Base-by-base conservation (phyloP, 2,888 invertebrate species). In the Molorchus minor region DNA sequence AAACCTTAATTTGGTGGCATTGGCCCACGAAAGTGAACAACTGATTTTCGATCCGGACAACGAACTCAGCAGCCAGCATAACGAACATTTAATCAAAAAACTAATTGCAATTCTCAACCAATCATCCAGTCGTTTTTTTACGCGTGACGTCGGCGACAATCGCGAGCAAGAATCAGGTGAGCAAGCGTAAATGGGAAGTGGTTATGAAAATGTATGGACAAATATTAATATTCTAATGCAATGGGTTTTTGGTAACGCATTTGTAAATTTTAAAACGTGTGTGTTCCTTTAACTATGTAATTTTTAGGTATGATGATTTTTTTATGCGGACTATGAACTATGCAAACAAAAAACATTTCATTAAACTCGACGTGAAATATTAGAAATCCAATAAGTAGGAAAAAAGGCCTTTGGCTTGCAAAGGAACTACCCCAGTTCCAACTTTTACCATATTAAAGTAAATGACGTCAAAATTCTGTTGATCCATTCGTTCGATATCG, bases 21-120 rank as follows among this genome's bases (percentile, higher is more conserved):
- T 68, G 70, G 69, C 65, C 67, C 67, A 70, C 67, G 72, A 72
- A 71, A 71, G 72, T 67, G 71, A 71, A 69, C 66, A 64, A 36
- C 21, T 51, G 17, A 52, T 41, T 41, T 41, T 41, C 52, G 52
- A 52, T 52, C 40, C 52, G 52, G 52, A 52, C 40, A 52, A 52
- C 40, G 52, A 52, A 52, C 49, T 52, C 29, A 40, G 30, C 13
- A 25, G 38, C 19, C 30, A 16, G 41, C 29, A 36, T 52, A 36
- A 52, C 25, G 52, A 52, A 41, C 40, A 41, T 52, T 52, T 52
- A 41, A 52, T 41, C 40, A 52, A 52, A 51, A 41, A 52, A 52
- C 29, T 52, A 52, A 52, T 52, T 52, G 52, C 41, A 52, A 19
- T 52, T 25, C 25, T 16, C 41, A 52, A 30, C 40, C 40, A 52